These are phyloP conservation scores for Athene noctua DNA, from an alignment of 2,113 vertebrate species.

Conservation along the genomic window DNA sequence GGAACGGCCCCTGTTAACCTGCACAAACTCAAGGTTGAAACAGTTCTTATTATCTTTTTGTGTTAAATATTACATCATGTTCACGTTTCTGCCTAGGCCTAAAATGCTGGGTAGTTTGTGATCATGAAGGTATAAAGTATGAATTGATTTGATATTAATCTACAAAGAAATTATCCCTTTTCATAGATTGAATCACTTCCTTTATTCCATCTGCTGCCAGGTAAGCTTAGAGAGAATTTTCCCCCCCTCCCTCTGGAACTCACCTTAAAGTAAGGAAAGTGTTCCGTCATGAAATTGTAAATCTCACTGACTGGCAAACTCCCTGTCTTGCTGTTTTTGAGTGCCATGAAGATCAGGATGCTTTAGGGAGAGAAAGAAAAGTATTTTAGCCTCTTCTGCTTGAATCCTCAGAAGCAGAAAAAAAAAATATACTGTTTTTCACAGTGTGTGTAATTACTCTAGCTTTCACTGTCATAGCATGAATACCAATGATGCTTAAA, in stretches of 20 bases:
- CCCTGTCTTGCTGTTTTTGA: conserved; percentile 95
- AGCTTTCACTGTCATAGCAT: neutral
- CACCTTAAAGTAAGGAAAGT: conserved; percentile 99
- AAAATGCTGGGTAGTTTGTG: neutral
- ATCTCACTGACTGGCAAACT: conserved; percentile 98
- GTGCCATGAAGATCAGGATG: conserved; percentile 98
- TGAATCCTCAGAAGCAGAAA: neutral
- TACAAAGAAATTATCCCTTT: neutral
- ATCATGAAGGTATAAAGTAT: fast-evolving
- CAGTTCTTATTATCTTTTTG: neutral
- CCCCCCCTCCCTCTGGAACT: neutral
- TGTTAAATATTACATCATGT: neutral
- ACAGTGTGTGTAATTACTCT: neutral
- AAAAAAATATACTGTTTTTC: neutral
- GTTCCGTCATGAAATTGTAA: conserved; percentile 98
- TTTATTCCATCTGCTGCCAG: neutral
- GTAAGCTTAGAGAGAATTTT: neutral
- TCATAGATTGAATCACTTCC: neutral
- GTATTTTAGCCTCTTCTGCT: neutral
- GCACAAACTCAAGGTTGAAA: neutral
- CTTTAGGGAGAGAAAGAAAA: conserved; percentile 70
- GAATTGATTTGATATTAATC: neutral
- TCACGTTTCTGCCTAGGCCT: neutral
- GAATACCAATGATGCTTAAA: neutral
- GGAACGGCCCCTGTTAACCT: neutral